These are phyloP conservation scores for Mizuhopecten yessoensis DNA, from an alignment of 1,140 invertebrate species.

Conservation along the genomic window DNA sequence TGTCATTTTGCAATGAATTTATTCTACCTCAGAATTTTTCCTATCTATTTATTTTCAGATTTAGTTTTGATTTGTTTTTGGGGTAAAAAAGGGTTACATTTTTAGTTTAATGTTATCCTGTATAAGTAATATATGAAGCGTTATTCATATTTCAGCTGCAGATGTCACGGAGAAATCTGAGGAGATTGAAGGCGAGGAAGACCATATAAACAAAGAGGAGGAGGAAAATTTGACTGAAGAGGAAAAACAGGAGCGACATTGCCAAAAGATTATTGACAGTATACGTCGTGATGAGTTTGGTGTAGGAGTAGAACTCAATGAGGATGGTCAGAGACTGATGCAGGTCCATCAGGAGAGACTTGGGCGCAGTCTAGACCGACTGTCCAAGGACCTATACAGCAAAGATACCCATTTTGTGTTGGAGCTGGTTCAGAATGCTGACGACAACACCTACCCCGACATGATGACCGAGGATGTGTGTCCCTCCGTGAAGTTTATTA, in stretches of 20 bases:
- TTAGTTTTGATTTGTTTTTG: too few species aligned
- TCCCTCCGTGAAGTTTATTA: slow-evolving; percentile 80
- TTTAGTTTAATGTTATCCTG: too few species aligned
- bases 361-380: slow-evolving; percentile 80
- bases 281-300: slow-evolving; percentile 80
- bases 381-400: slow-evolving; percentile 83
- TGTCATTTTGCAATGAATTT: too few species aligned
- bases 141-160: neutral
- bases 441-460: slow-evolving; percentile 82
- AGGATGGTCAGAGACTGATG: slow-evolving; percentile 78
- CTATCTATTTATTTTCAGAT: too few species aligned
- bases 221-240: slow-evolving; percentile 55
- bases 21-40: too few species aligned
- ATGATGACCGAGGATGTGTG: slow-evolving; percentile 54
- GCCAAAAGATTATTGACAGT: slow-evolving; percentile 69
- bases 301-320: slow-evolving; percentile 78
- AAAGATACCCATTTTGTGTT: slow-evolving; percentile 84
- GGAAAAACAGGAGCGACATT: slow-evolving; percentile 60
- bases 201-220: slow-evolving; percentile 50
- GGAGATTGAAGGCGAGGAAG: slow-evolving; percentile 40
- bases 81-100: too few species aligned
- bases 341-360: slow-evolving; percentile 77
- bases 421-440: slow-evolving; percentile 82
- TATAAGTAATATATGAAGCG: too few species aligned
- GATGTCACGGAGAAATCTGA: slow-evolving; percentile 15